Conservation (phyloP, 2,888 invertebrate genomes). For the Coleophora flavipennella region DNA sequence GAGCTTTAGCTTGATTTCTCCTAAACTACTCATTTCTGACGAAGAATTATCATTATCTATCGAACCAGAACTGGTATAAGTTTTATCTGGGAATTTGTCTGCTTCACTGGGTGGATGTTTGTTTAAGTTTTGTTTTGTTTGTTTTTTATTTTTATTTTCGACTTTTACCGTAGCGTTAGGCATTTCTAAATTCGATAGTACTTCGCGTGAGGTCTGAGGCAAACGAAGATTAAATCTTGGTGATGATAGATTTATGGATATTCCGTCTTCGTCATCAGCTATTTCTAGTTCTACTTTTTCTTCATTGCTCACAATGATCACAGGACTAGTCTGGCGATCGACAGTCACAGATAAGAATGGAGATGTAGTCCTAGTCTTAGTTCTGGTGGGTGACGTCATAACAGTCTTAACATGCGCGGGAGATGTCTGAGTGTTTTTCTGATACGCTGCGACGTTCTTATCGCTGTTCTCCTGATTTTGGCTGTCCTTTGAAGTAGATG, state of each 20-base stretch:
- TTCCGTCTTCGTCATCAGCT: constrained; percentile 35
- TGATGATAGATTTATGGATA: constrained; percentile 57
- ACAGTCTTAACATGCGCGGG: constrained; percentile 54
- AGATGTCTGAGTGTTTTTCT: constrained; percentile 64
- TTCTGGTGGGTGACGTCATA: constrained; percentile 60
- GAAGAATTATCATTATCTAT: constrained; percentile 49
- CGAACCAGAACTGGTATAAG: constrained; percentile 44
- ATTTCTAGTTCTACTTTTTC: constrained; percentile 28
- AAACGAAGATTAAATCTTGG: constrained; percentile 55
- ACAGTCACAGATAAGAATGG: constrained; percentile 40
- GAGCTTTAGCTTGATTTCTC: constrained; percentile 44
- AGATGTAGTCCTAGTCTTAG: constrained; percentile 59
- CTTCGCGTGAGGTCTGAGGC: constrained; percentile 47
- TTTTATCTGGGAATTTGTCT: constrained; percentile 13
- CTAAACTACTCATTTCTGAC: constrained; percentile 60
- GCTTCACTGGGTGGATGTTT: too few species aligned
- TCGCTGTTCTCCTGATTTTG: constrained; percentile 15
- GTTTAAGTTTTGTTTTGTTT: neutral
- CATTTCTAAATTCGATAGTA: constrained; percentile 39
- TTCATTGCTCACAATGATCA: constrained; percentile 27
- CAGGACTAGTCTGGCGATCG: constrained; percentile 54
- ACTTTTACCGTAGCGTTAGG: constrained; percentile 18
- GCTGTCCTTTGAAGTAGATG: constrained; percentile 40
- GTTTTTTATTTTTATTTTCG: constrained; percentile 10
- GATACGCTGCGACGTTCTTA: constrained; percentile 36